A percentile compares a stretch with the other conserved stretches of the same genome.
Evolutionary conservation across 2,113 vertebrate species (phyloP).

Genomic region (Loxodonta africana): DNA sequence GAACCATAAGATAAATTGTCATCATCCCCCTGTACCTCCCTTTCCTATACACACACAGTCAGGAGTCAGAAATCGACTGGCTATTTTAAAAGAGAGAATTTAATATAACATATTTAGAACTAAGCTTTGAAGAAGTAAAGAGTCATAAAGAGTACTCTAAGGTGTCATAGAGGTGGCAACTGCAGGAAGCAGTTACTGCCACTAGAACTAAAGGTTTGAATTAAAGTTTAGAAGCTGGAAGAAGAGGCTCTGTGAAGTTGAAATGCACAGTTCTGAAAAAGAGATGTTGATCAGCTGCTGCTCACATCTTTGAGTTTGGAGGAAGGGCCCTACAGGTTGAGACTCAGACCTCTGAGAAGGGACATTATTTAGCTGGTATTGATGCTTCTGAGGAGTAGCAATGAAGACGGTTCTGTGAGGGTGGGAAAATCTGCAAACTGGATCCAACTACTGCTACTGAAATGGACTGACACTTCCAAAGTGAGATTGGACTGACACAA

Average conservation of each 20-base stretch:
- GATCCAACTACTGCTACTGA: neutral
- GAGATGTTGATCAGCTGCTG: neutral
- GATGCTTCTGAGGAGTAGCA: neutral
- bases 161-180: neutral
- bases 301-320: neutral
- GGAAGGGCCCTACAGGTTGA: neutral
- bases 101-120: neutral
- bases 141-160: neutral
- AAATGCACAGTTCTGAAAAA: neutral
- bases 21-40: neutral
- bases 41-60: neutral
- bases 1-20: neutral
- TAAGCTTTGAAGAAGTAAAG: neutral
- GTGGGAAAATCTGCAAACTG: neutral
- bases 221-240: neutral
- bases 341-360: neutral
- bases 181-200: neutral
- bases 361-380: neutral
- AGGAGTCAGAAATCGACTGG: neutral
- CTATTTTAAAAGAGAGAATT: slow-evolving; percentile 36
- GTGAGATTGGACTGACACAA: neutral
- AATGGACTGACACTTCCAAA: neutral
- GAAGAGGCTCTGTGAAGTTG: neutral
- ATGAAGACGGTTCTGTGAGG: neutral
- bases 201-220: neutral